These are phyloP conservation scores for Gallirallus australis DNA, from an alignment of 2,797 vertebrate genomes.

Conservation along the genomic window DNA sequence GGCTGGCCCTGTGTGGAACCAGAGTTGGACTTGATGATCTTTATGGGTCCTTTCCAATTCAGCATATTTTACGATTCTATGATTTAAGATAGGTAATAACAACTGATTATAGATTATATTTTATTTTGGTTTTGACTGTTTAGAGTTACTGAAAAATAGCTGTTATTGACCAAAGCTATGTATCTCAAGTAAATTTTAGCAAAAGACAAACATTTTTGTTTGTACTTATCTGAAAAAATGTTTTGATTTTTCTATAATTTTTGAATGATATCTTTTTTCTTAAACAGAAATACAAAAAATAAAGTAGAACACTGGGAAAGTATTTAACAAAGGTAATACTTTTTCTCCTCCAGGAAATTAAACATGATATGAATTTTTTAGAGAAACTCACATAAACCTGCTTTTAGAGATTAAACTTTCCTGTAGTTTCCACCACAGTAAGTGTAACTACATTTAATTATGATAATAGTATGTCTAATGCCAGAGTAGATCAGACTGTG, in stretches of 20 bases:
- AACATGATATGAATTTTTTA: neutral
- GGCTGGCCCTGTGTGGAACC: too few relatives aligned
- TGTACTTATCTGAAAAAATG: neutral
- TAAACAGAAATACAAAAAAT: neutral
- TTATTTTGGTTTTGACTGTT: neutral
- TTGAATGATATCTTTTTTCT: neutral
- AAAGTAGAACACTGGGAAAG: neutral
- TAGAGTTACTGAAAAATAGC: too few relatives aligned
- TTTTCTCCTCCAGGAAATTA: neutral
- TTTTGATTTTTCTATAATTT: neutral
- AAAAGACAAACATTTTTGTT: neutral
- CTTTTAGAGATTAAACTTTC: neutral
- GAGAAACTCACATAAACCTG: neutral
- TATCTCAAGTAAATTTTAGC: neutral
- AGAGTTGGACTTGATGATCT: too few relatives aligned
- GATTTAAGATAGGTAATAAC: neutral
- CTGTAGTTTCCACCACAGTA: neutral
- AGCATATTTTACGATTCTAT: too few relatives aligned
- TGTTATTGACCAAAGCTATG: neutral
- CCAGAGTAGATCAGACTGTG: neutral
- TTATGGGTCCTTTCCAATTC: too few relatives aligned
- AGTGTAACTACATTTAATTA: neutral
- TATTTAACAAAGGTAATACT: neutral
- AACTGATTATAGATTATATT: neutral
- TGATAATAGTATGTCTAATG: neutral